These are phyloP conservation scores for Cremastobaeus sp. DNA, from an alignment of 2,888 invertebrate species.

Conservation along the genomic window DNA sequence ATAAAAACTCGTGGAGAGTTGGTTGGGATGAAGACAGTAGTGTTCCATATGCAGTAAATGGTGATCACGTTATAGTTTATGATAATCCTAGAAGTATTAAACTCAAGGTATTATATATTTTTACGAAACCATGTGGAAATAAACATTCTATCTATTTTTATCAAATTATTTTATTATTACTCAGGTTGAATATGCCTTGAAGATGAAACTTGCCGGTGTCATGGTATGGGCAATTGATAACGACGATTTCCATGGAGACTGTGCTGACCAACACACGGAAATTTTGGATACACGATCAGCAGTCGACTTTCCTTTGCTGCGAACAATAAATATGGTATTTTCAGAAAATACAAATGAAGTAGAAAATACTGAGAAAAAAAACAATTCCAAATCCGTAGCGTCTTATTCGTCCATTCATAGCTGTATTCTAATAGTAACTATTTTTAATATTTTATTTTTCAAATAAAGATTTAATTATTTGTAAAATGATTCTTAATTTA, in stretches of 20 bases:
- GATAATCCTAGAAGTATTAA: constrained; percentile 87
- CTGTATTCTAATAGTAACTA: too few relatives aligned
- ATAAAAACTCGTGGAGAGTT: constrained; percentile 80
- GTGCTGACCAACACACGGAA: constrained; percentile 73
- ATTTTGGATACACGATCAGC: constrained; percentile 55
- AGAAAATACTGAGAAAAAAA: constrained; percentile 24
- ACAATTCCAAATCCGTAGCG: constrained; percentile 13
- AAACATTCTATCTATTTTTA: neutral
- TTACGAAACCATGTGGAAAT: too few relatives aligned
- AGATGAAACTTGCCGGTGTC: constrained; percentile 83
- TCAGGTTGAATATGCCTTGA: constrained; percentile 66
- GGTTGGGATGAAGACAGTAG: constrained; percentile 85
- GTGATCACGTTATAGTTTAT: constrained; percentile 85
- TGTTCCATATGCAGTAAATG: constrained; percentile 83
- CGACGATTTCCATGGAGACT: constrained; percentile 89
- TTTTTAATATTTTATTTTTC: too few relatives aligned
- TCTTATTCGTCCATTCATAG: constrained; percentile 8
- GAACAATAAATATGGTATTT: constrained; percentile 85
- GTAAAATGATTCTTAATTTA: too few relatives aligned
- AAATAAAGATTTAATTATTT: too few relatives aligned
- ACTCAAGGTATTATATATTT: constrained; percentile 81
- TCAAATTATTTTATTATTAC: neutral
- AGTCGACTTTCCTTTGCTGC: constrained; percentile 84
- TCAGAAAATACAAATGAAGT: constrained; percentile 79
- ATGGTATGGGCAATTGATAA: constrained; percentile 96